Conservation (phyloP, 2,113 vertebrate species). For the Protobothrops flavoviridis region DNA sequence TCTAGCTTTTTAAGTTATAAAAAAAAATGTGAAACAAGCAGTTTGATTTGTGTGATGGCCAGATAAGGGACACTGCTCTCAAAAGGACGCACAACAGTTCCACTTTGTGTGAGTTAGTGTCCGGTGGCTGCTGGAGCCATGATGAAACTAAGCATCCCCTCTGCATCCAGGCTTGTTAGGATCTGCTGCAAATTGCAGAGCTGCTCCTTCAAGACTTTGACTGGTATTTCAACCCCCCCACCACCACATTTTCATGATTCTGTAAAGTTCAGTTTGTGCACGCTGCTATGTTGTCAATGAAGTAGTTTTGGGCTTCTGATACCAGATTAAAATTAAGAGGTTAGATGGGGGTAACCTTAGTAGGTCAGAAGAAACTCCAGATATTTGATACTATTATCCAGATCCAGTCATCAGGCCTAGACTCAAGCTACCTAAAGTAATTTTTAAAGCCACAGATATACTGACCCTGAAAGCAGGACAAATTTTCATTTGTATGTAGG, state of each 20-base stretch:
- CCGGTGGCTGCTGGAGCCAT: background rate
- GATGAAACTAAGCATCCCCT: background rate
- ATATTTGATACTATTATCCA: background rate
- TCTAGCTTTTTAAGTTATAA: constrained; percentile 32
- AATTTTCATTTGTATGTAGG: background rate
- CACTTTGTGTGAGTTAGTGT: accelerated
- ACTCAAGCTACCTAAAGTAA: background rate
- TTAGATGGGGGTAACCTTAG: background rate
- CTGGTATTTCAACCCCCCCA: accelerated
- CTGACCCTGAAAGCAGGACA: background rate
- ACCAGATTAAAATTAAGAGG: background rate
- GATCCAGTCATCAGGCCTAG: background rate
- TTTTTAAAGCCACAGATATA: background rate
- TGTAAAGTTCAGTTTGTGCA: background rate
- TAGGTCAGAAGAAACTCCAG: background rate
- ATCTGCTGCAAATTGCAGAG: background rate
- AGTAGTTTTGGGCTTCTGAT: background rate
- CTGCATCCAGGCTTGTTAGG: background rate
- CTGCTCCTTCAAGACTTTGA: accelerated
- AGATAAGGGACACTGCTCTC: accelerated
- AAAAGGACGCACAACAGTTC: background rate
- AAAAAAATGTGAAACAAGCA: background rate
- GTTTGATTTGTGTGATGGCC: background rate
- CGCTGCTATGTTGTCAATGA: background rate
- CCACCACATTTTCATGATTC: background rate